Base-by-base conservation (phyloP, 2,888 invertebrate species). In the Idaea biselata region DNA sequence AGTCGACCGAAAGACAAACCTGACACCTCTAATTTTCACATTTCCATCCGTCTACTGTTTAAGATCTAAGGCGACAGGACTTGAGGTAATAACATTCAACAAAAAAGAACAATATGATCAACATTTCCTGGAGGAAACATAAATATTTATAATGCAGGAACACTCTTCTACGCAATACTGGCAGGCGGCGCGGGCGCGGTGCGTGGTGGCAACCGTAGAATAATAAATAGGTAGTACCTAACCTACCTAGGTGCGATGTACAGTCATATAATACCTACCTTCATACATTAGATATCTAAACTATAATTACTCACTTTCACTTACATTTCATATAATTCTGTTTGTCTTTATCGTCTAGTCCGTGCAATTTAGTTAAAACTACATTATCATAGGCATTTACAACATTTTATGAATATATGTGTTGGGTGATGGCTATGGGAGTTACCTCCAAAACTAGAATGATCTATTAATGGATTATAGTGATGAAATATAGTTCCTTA, bases 51-150 rank as follows among this genome's bases (percentile, higher is more conserved):
- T 3, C 25, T 25, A 25, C 25, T 25, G 25, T 25, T 25, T 3
- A 25, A 25, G 5, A 25, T 25, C 25, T n/a, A n/a, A 25, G 1
- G 25, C 25, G 25, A 25, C 25, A 25, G 25, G 25, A 25, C 33
- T 33, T 14, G 33, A 11, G 14, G 7, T 60, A 62, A 61, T 65
- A 65, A 67, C 68, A 66, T 67, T 61, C 68, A 65, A 67, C 25
- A 63, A 66, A 70, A 64, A 65, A 59, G 63, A 64, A 70, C 63
- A 64, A 59, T 61, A 65, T 62, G 62, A 62, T 61, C 64, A 67
- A 64, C 73, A 72, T 71, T 75, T 73, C 76, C 69, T 71, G 55
- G 65, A 71, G 67, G 71, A 73, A 77, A 67, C 63, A 70, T 72
- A 63, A 69, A 72, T 73, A 72, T 73, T 67, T 70, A 73, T 65